Evolutionary conservation across 2,888 invertebrate species (phyloP).

Genomic region (Andricus quercusramuli): DNA sequence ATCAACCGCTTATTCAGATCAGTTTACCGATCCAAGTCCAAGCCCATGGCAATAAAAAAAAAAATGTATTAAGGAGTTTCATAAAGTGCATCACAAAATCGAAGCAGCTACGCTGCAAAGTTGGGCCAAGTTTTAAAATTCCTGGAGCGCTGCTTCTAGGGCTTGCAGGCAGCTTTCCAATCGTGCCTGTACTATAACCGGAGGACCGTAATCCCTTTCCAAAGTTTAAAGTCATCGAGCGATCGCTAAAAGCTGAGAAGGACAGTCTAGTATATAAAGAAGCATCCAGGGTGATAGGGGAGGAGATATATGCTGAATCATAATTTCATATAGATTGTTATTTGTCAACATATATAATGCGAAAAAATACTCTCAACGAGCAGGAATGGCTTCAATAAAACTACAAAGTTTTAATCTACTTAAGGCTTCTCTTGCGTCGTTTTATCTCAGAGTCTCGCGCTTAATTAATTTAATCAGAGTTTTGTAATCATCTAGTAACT

Average conservation of each 20-base stretch:
- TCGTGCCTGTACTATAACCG: conserved; percentile 43
- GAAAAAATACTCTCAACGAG: neutral
- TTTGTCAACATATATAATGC: neutral
- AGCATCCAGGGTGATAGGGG: neutral
- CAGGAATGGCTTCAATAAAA: neutral
- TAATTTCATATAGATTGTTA: neutral
- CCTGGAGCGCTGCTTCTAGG: conserved; percentile 44
- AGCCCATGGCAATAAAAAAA: conserved; percentile 46
- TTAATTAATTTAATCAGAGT: neutral
- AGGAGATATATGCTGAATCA: conserved; percentile 12
- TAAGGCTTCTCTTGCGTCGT: neutral
- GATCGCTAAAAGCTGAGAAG: conserved; percentile 26
- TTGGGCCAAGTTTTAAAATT: conserved; percentile 60
- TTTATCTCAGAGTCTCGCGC: neutral
- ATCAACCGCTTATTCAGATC: neutral
- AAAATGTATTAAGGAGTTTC: conserved; percentile 44
- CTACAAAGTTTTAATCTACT: neutral
- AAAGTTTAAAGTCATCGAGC: conserved; percentile 38
- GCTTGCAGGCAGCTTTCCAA: conserved; percentile 44
- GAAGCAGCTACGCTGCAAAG: conserved; percentile 44
- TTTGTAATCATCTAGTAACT: neutral
- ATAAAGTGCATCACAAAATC: conserved; percentile 42
- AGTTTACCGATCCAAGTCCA: neutral
- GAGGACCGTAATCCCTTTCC: conserved; percentile 32
- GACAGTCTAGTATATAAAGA: conserved; percentile 29